Base-by-base conservation (phyloP, 1,140 invertebrate species). In the Alviniconcha marisindica region DNA sequence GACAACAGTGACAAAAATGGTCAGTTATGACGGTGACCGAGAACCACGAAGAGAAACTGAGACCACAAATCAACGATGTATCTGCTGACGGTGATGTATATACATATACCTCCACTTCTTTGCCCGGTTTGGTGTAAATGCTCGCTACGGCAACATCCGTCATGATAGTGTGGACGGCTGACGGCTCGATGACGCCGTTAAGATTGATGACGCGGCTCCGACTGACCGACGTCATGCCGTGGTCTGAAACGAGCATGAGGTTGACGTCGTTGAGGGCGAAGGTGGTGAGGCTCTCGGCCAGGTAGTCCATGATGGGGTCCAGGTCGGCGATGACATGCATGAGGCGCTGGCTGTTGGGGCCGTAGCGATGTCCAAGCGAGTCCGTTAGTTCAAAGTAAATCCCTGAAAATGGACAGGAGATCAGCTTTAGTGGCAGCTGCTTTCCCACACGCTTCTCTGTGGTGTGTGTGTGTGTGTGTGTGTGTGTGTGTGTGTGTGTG, bases 171-270 rank as follows among this genome's bases (percentile, higher is more conserved):
- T 89, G 83, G 7, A 92, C 87, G 31, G 92, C 87, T 21, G 77
- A 78, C 21, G 82, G 44, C 69, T 89, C 81, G 14, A 93, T 36
- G 66, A 88, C 87, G 38, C 90, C 78, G 14, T 89, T 89, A 3
- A 94, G 83, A 77, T 91, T 85, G 7, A 93, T 87, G 10, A 88
- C 84, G n/a, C 88, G 85, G 12, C 77, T 82, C 0, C 80, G 83
- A 21, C 87, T 88, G 18, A 92, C 89, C 40, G 85, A 69, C 24
- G 91, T 91, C 93, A 94, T 94, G 40, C 94, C 94, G 86, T 94
- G 94, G 84, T 94, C 94, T 60, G 93, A 93, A 31, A 93, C 80
- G 33, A 94, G 90, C 31, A 94, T 88, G 33, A 94, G 83, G 88
- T 94, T 93, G n/a, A 94, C 90, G 38, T 31, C 78, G 48, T 60